Percentiles rank a stretch among this genome's conserved stretches.
These are phyloP conservation scores for Metallyticus violacea DNA, from an alignment of 2,888 invertebrate species.

Conservation along the genomic window DNA sequence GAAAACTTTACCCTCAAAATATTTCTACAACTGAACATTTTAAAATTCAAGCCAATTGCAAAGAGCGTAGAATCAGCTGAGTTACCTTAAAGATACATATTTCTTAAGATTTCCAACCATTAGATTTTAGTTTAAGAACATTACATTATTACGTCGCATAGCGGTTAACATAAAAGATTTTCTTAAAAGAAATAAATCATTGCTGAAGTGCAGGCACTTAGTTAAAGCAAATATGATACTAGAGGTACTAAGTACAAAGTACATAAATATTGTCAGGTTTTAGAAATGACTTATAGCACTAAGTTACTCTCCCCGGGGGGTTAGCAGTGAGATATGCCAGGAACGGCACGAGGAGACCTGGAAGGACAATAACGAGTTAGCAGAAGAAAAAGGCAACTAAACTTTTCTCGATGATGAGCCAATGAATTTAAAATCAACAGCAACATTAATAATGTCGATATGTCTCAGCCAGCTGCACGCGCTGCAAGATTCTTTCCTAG, in stretches of 20 bases:
- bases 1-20: no score
- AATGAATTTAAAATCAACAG: constrained; percentile 16
- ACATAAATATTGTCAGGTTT: neutral
- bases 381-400: neutral
- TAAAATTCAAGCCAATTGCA: no score
- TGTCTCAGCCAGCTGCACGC: neutral
- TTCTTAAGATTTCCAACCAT: neutral
- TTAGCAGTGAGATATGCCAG: neutral
- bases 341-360: no score
- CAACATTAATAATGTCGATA: constrained; percentile 12
- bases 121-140: no score
- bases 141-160: neutral
- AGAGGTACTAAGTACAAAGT: neutral
- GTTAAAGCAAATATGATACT: neutral
- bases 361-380: no score
- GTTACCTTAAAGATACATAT: neutral
- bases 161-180: neutral
- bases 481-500: neutral
- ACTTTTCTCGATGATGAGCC: neutral
- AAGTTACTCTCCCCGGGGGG: neutral
- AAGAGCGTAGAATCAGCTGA: no score
- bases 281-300: neutral
- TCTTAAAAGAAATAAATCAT: neutral
- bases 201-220: neutral
- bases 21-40: no score